These are phyloP conservation scores for Paralinhomoeus sp. DNA, from an alignment of 2,888 invertebrate genomes.

Conservation along the genomic window DNA sequence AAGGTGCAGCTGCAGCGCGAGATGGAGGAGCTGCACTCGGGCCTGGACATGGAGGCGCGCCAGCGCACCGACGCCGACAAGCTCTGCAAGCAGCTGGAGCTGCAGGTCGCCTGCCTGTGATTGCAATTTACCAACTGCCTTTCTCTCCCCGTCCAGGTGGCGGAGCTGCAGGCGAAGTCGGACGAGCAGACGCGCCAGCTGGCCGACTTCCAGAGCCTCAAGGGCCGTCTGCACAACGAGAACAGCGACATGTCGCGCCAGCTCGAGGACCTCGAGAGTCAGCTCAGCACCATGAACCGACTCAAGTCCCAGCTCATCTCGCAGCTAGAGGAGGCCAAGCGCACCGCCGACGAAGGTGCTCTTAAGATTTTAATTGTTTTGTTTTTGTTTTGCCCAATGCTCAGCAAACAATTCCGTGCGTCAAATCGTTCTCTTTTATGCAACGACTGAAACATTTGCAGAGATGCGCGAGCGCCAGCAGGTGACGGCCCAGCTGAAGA, in stretches of 20 bases:
- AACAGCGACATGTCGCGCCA: slow-evolving; percentile 88
- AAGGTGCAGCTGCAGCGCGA: slow-evolving; percentile 14
- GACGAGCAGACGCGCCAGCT: slow-evolving; percentile 77
- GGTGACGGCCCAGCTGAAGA: slow-evolving; percentile 59
- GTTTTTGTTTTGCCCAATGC: no score
- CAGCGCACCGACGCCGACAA: slow-evolving; percentile 18
- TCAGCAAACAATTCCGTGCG: no score
- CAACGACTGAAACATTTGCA: no score
- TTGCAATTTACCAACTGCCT: not conserved
- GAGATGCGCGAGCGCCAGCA: slow-evolving; percentile 16
- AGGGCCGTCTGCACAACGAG: slow-evolving; percentile 92
- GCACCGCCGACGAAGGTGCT: slow-evolving; percentile 87
- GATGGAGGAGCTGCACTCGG: slow-evolving; percentile 15
- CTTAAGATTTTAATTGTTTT: no score
- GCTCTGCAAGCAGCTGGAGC: slow-evolving; percentile 18
- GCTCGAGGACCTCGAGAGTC: slow-evolving; percentile 75
- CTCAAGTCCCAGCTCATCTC: slow-evolving; percentile 33
- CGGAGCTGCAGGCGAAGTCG: slow-evolving; percentile 79
- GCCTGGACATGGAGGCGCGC: slow-evolving; percentile 18
- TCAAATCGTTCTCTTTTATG: no score
- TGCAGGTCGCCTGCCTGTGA: not conserved
- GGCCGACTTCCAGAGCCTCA: slow-evolving; percentile 55
- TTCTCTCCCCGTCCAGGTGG: slow-evolving; percentile 39
- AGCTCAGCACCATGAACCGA: slow-evolving; percentile 85
- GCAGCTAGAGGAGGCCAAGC: slow-evolving; percentile 68